phyloP scores from a whole-genome alignment of 2,113 vertebrate genomes.

The Astur gentilis region DNA sequence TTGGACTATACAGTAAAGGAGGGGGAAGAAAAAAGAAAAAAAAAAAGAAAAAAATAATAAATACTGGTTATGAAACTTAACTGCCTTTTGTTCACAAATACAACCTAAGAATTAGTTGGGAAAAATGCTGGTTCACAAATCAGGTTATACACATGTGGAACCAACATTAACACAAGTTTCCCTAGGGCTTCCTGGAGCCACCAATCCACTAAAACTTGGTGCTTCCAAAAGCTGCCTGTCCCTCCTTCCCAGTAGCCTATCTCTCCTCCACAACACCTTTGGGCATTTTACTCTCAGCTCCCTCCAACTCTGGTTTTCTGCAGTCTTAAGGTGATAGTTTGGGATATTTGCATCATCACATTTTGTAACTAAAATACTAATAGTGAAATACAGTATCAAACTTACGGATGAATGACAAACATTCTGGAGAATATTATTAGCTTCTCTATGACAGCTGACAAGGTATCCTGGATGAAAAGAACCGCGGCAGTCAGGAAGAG shows the following conservation, averaged over 20 bases:
- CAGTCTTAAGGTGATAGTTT: neutral
- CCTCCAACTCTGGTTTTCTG: neutral
- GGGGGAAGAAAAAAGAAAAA: neutral
- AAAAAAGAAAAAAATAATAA: neutral
- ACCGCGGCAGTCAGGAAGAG: neutral
- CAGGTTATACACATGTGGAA: neutral
- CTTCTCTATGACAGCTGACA: neutral
- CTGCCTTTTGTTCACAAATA: neutral
- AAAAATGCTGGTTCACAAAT: neutral
- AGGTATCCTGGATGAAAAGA: neutral
- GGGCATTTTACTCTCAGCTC: neutral
- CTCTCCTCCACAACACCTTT: neutral
- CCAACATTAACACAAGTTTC: neutral
- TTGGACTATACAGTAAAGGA: neutral
- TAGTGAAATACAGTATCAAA: neutral
- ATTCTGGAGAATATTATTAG: neutral
- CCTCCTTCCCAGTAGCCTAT: neutral
- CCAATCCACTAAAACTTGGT: neutral
- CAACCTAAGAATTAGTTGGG: neutral
- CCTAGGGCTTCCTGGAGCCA: neutral
- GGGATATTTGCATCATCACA: neutral
- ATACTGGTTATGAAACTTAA: neutral
- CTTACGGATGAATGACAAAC: neutral
- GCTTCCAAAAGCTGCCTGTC: neutral
- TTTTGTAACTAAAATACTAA: neutral